Conservation (phyloP, 2,797 vertebrate genomes). For the Sebastes ruberrimus region DNA sequence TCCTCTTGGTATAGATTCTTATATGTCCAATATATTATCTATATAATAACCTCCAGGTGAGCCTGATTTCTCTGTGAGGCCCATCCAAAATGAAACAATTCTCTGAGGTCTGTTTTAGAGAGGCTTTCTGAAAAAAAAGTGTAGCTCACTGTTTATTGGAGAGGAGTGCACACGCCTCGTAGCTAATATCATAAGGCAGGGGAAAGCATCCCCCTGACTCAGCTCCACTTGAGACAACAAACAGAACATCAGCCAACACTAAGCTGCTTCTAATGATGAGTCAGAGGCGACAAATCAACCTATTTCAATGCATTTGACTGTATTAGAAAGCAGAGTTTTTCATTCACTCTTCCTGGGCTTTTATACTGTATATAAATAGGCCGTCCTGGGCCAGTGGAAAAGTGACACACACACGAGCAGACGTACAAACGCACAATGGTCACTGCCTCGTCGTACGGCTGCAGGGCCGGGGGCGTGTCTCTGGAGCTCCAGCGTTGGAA, state of each 20-base stretch:
- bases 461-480: conserved; percentile 74
- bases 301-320: conserved; percentile 39
- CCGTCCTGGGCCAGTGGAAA: conserved; percentile 53
- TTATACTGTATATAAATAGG: conserved; percentile 47
- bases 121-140: neutral
- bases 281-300: conserved; percentile 59
- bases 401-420: conserved; percentile 53
- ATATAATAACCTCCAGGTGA: conserved; percentile 25
- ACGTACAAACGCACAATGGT: conserved; percentile 59
- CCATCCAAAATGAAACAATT: conserved; percentile 30
- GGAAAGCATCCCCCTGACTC: conserved; percentile 58
- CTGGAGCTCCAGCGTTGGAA: conserved; percentile 69
- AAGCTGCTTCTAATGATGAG: conserved; percentile 60
- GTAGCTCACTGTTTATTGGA: conserved; percentile 2
- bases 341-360: conserved; percentile 25
- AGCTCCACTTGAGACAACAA: conserved; percentile 74
- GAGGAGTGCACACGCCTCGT: conserved; percentile 34
- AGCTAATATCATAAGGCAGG: conserved; percentile 55
- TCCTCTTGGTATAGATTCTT: conserved; percentile 18
- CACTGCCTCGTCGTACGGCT: conserved; percentile 67
- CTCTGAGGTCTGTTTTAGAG: conserved; percentile 7
- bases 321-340: conserved; percentile 35
- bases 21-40: conserved; percentile 18
- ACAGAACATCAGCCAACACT: conserved; percentile 74
- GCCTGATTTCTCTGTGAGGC: conserved; percentile 30